Evolutionary conservation across 1,140 invertebrate species (phyloP), one percentile per base, ranked within the genome.

Genomic region (Aphaenogaster floridana): DNA sequence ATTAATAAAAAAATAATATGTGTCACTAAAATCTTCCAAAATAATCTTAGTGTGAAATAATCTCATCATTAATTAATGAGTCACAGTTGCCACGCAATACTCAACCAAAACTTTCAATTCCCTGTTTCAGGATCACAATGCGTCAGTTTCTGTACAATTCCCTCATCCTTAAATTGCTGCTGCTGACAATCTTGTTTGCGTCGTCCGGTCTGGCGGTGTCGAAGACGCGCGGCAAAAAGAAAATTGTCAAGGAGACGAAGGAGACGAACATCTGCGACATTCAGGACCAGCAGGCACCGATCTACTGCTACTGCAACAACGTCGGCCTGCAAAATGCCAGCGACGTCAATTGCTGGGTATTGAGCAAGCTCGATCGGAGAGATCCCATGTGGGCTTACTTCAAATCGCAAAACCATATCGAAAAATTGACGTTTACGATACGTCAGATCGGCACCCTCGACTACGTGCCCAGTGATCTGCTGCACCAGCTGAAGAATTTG

Each of bases 301-400:
- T 96, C 1, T 96, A 91, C 66, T 96, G 96, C 88, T 94, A 95
- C 84, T 96, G 96, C 88, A 91, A 96, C 72, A 91, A 89, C 2
- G 90, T 87, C 9, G 76, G 88, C 5, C 68, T 91, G 0, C 89
- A 92, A 21, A 95, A 95, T 79, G 96, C 96, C 0, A 94, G 94
- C 0, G 93, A 94, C 2, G 96, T 96, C 61, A 96, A 96, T 92
- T 97, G 96, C 91, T 96, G 96, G 95, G 95, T 98, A 15, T 97
- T 98, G 94, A 96, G 96, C 81, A 96, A 96, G 11, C 95, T 97
- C 91, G 95, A 96, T 0, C 94, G 94, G 15, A 96, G 97, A 85
- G 96, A 97, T 91, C 95, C 96, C 2, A 96, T 97, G 72, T 98
- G 97, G 97, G 95, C 95, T 66, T 96, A 97, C 91, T 98, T 98